These are phyloP conservation scores for Eospalax fontanierii DNA, from an alignment of 2,797 vertebrate genomes.

Conservation along the genomic window DNA sequence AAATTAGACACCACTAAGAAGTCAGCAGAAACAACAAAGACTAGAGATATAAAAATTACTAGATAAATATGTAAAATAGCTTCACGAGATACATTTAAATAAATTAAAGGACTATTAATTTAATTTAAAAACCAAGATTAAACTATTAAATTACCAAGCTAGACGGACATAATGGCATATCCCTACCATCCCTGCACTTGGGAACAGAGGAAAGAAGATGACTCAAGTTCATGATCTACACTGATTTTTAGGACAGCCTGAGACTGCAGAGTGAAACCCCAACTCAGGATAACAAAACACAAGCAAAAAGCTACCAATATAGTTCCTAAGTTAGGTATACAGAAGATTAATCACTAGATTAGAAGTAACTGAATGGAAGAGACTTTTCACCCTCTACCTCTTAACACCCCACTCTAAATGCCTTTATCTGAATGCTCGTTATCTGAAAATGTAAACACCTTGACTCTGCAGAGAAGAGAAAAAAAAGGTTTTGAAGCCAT, in stretches of 20 bases:
- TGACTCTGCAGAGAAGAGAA: no score
- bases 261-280: not conserved
- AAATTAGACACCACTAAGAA: conserved; percentile 8
- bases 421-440: no score
- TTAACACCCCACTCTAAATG: no score
- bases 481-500: no score
- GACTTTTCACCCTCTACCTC: no score
- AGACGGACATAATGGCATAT: no score
- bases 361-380: not conserved
- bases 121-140: not conserved
- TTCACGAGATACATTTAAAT: not conserved
- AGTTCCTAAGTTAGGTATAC: not conserved
- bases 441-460: no score
- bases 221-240: not conserved
- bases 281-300: not conserved
- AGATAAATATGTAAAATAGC: conserved; percentile 6
- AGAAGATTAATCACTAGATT: not conserved
- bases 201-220: not conserved
- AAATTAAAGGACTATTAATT: not conserved
- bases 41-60: not conserved
- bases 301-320: not conserved
- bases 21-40: conserved; percentile 32
- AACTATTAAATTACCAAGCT: not conserved
- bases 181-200: not conserved
- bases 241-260: not conserved